Base-by-base conservation (phyloP, 2,113 vertebrate species). In the Morone saxatilis region DNA sequence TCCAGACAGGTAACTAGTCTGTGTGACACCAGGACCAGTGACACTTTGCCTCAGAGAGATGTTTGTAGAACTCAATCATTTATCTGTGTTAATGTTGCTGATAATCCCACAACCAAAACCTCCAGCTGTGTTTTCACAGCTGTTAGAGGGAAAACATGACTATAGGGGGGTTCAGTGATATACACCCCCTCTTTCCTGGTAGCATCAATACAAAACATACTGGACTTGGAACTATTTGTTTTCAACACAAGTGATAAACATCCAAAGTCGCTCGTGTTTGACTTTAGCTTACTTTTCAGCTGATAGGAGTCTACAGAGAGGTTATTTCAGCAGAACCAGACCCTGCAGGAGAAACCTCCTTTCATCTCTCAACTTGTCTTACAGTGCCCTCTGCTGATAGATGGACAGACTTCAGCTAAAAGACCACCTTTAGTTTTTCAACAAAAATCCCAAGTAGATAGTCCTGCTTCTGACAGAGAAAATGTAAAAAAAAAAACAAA, bases 71-170 rank as follows among this genome's bases (percentile, higher is more conserved):
- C 67, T 57, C 22, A 76, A 83, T 80, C 38, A 81, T 74, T 77
- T 38, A 74, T 77, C 57, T 1, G 25, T 69, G 60, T 57, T 82
- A 9, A 11, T 76, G 48, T 56, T 66, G 60, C n/a, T 71, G 59
- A 68, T 76, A 48, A 41, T 47, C n/a, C 6, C 36, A 53, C 25
- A 80, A 76, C 70, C 19, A 25, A 76, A 81, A 47, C 31, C 36
- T 76, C 54, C 85, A 89, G 78, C 78, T 89, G 75, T 89, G 88
- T 87, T 81, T 76, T 75, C 78, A 56, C 71, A 89, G 88, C 78
- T 89, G 88, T 48, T 17, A 25, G 14, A 54, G 7, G 54, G 62
- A 80, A 57, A 80, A 84, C 67, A 71, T 1, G 7, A 45, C 6
- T 19, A 19, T 9, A 53, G 47, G 56, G 45, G 25, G 31, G 65